These are phyloP conservation scores for Xanthostigma xanthostigma DNA, from an alignment of 2,888 invertebrate genomes.

Conservation along the genomic window DNA sequence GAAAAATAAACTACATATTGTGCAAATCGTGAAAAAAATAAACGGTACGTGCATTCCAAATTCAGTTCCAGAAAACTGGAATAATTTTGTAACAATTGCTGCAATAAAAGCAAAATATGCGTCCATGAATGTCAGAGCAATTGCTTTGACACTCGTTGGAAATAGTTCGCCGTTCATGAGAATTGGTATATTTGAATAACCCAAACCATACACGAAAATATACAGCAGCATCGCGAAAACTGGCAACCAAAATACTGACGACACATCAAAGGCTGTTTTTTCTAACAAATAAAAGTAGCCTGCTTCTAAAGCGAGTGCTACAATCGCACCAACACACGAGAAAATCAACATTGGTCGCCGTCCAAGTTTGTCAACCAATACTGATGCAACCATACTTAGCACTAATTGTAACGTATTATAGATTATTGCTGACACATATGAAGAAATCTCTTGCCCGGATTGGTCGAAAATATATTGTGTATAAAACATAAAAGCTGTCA, in stretches of 20 bases:
- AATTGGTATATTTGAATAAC: not conserved
- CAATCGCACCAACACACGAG: slow-evolving; percentile 12
- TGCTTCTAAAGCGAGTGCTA: not conserved
- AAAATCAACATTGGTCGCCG: slow-evolving; percentile 25
- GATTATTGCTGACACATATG: slow-evolving; percentile 21
- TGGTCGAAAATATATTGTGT: slow-evolving; percentile 13
- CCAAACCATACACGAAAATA: not conserved
- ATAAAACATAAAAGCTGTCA: slow-evolving; percentile 5
- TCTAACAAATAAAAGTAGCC: not conserved
- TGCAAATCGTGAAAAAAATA: slow-evolving; percentile 1
- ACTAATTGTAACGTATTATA: slow-evolving; percentile 24
- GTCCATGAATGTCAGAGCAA: slow-evolving; percentile 4
- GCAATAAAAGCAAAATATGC: not conserved
- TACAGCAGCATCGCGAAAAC: not conserved
- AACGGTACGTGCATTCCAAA: slow-evolving; percentile 4
- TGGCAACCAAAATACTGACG: not conserved
- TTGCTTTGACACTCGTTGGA: slow-evolving; percentile 3
- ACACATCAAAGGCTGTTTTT: not conserved
- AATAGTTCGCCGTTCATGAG: slow-evolving; percentile 2
- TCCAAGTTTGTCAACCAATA: slow-evolving; percentile 18
- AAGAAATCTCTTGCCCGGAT: slow-evolving; percentile 11
- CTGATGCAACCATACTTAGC: slow-evolving; percentile 11
- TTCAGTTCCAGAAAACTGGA: not conserved
- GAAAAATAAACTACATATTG: not conserved
- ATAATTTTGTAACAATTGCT: slow-evolving; percentile 1